Percentiles rank a stretch among this genome's conserved stretches.
These are phyloP conservation scores for Pocillopora meandrina DNA, from an alignment of 92 coral and sea anemone species.

Conservation along the genomic window DNA sequence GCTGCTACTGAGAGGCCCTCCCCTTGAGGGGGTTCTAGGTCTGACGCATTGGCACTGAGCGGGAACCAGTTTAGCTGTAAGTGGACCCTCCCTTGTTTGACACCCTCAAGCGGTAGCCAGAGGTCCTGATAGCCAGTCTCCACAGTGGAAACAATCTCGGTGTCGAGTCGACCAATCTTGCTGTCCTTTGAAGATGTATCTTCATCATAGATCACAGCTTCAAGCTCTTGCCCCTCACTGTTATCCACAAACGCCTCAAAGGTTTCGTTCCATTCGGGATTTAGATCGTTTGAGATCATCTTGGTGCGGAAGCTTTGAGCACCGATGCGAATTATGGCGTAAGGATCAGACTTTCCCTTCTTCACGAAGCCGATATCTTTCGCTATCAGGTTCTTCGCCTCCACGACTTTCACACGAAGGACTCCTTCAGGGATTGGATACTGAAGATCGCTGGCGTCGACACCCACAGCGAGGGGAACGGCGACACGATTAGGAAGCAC, in stretches of 20 bases:
- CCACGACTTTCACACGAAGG: constrained; percentile 81
- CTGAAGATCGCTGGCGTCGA: constrained; percentile 92
- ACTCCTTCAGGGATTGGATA: constrained; percentile 98
- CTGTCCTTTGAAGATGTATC: constrained; percentile 86
- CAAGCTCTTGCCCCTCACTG: constrained; percentile 85
- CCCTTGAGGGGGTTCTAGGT: constrained; percentile 58
- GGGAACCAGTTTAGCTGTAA: constrained; percentile 77
- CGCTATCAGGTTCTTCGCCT: constrained; percentile 80
- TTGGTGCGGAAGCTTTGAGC: constrained; percentile 95
- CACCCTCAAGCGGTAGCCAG: constrained; percentile 96
- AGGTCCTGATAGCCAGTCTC: constrained; percentile 80
- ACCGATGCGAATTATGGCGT: constrained; percentile 76
- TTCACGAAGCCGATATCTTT: constrained; percentile 84
- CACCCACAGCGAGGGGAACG: constrained; percentile 87
- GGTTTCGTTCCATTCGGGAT: constrained; percentile 92
- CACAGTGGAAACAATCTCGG: constrained; percentile 79
- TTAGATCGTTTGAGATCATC: constrained; percentile 64
- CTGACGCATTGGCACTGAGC: constrained; percentile 55
- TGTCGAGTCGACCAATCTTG: constrained; percentile 78
- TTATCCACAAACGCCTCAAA: constrained; percentile 95
- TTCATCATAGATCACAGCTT: constrained; percentile 77
- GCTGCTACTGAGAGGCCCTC: constrained; percentile 80
- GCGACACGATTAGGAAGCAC: constrained; percentile 94
- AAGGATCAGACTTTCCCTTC: constrained; percentile 95
- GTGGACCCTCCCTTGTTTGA: constrained; percentile 79